These are phyloP conservation scores for Antennarius maculatus DNA, from an alignment of 2,797 vertebrate genomes.

Conservation along the genomic window DNA sequence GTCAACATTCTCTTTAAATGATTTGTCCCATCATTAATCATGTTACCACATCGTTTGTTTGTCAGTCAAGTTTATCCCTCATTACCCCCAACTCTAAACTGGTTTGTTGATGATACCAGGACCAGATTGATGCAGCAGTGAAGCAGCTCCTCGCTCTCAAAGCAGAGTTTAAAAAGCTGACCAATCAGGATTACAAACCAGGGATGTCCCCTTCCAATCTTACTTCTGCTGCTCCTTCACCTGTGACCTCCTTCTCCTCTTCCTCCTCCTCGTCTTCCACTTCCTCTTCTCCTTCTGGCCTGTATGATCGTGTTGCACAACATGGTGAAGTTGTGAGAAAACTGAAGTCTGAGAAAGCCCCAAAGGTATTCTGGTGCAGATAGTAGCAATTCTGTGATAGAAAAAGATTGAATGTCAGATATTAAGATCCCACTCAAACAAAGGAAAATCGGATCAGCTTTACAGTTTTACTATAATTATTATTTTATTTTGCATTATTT, in stretches of 20 bases:
- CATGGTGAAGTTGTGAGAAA: slow-evolving; percentile 84
- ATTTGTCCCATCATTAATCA: no score
- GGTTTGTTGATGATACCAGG: slow-evolving; percentile 75
- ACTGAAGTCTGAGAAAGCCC: slow-evolving; percentile 83
- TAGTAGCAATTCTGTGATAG: not conserved
- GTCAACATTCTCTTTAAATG: no score
- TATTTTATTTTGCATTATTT: no score
- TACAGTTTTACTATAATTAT: no score
- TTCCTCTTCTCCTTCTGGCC: slow-evolving; percentile 41
- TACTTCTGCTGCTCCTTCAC: slow-evolving; percentile 34
- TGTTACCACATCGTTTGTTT: slow-evolving; percentile 1
- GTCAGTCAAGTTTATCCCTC: not conserved
- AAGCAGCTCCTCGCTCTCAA: slow-evolving; percentile 87
- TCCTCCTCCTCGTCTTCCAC: slow-evolving; percentile 17
- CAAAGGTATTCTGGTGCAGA: slow-evolving; percentile 79
- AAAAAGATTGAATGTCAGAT: not conserved
- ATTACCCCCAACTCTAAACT: slow-evolving; percentile 6
- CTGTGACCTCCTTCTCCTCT: slow-evolving; percentile 24
- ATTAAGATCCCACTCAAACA: no score
- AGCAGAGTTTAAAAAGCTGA: slow-evolving; percentile 87
- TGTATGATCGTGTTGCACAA: slow-evolving; percentile 78
- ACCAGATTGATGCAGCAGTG: slow-evolving; percentile 85
- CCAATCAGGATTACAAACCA: slow-evolving; percentile 89
- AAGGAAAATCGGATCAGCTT: no score
- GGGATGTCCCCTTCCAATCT: slow-evolving; percentile 72